Evolutionary conservation across 2,797 vertebrate species (phyloP), one percentile per base, ranked within the genome.

Genomic region (Notolepis coatsorum): DNA sequence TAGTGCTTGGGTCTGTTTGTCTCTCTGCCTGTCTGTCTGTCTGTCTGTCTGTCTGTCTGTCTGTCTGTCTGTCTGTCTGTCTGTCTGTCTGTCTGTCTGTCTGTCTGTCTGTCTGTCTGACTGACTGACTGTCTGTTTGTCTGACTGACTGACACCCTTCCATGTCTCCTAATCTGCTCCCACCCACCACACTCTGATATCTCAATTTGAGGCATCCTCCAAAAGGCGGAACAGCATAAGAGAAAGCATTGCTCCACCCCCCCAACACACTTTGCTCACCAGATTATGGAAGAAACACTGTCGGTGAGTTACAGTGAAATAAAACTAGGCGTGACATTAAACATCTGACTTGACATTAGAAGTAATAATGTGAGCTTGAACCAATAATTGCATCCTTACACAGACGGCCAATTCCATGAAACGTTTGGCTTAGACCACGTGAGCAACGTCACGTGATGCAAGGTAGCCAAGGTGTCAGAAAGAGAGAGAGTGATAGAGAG

Each of bases 401-500:
- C n/a, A 65, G 70, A 68, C 66, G 65, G 50, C 62, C 72, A 59
- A 38, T 81, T 81, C 81, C 47, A 71, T 55, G 64, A 69, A 72
- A 77, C 77, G 72, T 76, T 56, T 79, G 72, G 55, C 77, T 69
- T 12, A n/a, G n/a, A 4, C 65, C 58, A 53, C 58, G 63, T 43
- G 68, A 82, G 73, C 73, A 80, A 66, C 84, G 84, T 88, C 87
- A 80, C 80, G 68, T 65, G 67, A 67, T 46, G 58, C 25, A 10
- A 27, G 51, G 20, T 7, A 25, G 21, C n/a, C n/a, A n/a, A n/a
- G n/a, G n/a, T n/a, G n/a, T n/a, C n/a, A n/a, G n/a, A n/a, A 77
- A 84, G 86, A 76, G 87, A 87, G 86, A 88, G 85, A 89, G 79
- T 82, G 81, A 78, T 85, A 86, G 82, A 46, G 63, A 63, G 57